Evolutionary conservation across 1,140 invertebrate genomes (phyloP).

Genomic region (Drosophila fuyamai): DNA sequence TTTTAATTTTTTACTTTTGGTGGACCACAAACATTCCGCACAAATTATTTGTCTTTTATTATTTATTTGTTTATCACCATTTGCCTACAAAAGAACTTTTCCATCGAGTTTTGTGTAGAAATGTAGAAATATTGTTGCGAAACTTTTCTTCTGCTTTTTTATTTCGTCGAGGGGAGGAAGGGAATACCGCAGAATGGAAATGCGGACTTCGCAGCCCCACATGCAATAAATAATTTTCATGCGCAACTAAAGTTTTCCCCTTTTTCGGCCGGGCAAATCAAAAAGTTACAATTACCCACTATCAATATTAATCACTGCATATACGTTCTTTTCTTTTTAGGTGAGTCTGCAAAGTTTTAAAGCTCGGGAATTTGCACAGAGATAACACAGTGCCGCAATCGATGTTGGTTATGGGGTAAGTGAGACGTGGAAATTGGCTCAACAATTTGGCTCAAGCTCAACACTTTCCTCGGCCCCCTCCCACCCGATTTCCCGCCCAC

Average conservation of each 20-base stretch:
- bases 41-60: constrained; percentile 13
- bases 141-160: constrained; percentile 20
- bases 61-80: constrained; percentile 32
- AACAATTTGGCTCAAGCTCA: constrained; percentile 63
- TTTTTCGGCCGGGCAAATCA: constrained; percentile 34
- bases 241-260: constrained; percentile 32
- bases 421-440: constrained; percentile 65
- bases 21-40: constrained; percentile 2
- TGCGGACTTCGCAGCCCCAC: constrained; percentile 5
- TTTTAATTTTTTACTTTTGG: constrained; percentile 3
- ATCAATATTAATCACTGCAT: constrained; percentile 41
- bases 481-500: constrained; percentile 25
- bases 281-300: constrained; percentile 31
- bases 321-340: constrained; percentile 46
- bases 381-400: constrained; percentile 31
- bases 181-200: constrained; percentile 22
- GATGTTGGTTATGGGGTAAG: constrained; percentile 50
- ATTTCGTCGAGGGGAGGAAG: neutral
- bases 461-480: constrained; percentile 46
- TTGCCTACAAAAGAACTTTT: constrained; percentile 33
- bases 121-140: constrained; percentile 9
- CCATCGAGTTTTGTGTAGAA: constrained; percentile 27
- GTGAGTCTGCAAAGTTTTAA: constrained; percentile 46
- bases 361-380: constrained; percentile 1
- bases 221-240: constrained; percentile 49